phyloP scores from a whole-genome alignment of 1,140 invertebrate species.

The Anastatus disparis region DNA sequence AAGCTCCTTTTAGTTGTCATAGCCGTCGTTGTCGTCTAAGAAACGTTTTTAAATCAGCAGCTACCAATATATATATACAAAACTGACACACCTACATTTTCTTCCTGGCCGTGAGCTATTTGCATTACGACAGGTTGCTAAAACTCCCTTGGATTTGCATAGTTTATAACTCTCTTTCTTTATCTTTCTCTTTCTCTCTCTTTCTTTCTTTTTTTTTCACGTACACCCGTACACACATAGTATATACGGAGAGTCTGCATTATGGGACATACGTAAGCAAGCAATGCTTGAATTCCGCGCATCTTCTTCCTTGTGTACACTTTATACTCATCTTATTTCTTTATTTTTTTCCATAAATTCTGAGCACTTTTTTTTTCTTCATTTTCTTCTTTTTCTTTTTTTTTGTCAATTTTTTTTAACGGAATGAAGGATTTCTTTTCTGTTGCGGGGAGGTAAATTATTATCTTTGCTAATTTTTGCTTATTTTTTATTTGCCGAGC shows the following conservation, averaged over 20 bases:
- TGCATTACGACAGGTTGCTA: constrained; percentile 43
- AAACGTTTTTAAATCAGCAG: too few relatives aligned
- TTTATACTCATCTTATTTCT: too few relatives aligned
- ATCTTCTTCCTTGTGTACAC: too few relatives aligned
- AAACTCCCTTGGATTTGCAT: constrained; percentile 50
- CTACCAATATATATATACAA: too few relatives aligned
- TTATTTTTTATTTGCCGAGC: too few relatives aligned
- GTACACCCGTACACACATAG: background rate
- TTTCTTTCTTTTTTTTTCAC: background rate
- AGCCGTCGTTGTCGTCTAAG: too few relatives aligned
- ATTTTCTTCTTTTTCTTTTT: background rate
- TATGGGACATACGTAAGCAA: background rate
- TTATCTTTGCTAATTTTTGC: too few relatives aligned
- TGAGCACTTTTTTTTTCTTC: background rate
- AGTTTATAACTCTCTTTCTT: constrained; percentile 27
- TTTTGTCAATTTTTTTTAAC: background rate
- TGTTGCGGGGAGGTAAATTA: too few relatives aligned
- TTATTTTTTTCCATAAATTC: background rate
- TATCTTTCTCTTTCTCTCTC: constrained; percentile 2
- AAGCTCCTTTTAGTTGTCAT: too few relatives aligned
- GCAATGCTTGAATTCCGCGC: too few relatives aligned
- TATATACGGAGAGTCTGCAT: background rate
- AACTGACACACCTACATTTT: background rate
- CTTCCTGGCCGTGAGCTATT: constrained; percentile 45
- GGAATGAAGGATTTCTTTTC: too few relatives aligned